These are phyloP conservation scores for Mus pahari DNA, from an alignment of 2,113 vertebrate species.

Conservation along the genomic window DNA sequence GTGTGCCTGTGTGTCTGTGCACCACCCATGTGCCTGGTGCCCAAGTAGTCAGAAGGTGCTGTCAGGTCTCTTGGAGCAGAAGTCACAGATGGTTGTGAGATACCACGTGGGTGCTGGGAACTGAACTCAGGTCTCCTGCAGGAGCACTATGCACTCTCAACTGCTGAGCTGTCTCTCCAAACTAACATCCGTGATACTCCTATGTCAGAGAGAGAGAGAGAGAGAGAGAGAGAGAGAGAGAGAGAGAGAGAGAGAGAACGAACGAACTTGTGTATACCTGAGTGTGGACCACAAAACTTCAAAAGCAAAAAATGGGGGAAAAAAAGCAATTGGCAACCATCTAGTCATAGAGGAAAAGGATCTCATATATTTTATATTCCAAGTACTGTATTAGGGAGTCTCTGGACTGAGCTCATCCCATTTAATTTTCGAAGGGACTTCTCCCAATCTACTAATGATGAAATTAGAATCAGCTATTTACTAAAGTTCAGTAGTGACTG, in stretches of 20 bases:
- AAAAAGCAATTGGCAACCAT: neutral
- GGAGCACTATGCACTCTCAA: neutral
- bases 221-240: too few species aligned
- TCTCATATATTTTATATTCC: constrained; percentile 1
- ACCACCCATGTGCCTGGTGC: too few species aligned
- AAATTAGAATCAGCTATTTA: constrained; percentile 51
- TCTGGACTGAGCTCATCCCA: neutral
- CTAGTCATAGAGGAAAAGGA: neutral
- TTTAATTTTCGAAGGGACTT: constrained; percentile 59
- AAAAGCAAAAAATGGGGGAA: neutral
- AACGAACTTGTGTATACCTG: too few species aligned
- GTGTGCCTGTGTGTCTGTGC: neutral
- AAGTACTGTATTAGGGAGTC: neutral
- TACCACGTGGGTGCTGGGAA: neutral
- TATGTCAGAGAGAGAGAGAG: too few species aligned
- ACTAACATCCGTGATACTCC: neutral
- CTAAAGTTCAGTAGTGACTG: neutral
- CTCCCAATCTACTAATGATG: neutral
- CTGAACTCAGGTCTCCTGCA: neutral
- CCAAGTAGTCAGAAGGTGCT: neutral
- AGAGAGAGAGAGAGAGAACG: too few species aligned
- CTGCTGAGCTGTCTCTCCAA: neutral
- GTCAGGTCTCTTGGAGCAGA: neutral
- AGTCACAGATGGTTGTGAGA: neutral
- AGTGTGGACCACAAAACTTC: neutral